Evolutionary conservation across 2,888 invertebrate species (phyloP).

Genomic region (Epicampocera succincta): DNA sequence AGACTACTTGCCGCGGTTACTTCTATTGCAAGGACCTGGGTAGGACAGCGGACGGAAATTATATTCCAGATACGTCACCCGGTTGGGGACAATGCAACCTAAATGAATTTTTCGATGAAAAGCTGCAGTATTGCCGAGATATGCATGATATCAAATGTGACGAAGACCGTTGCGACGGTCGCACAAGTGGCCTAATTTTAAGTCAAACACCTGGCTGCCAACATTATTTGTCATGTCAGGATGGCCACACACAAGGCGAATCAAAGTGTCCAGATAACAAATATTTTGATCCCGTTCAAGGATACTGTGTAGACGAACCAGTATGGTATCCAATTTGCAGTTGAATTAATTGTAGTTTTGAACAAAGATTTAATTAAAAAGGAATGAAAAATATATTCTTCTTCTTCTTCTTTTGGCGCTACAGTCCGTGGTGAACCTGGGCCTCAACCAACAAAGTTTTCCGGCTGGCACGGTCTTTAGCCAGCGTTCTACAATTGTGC

Average conservation of each 20-base stretch:
- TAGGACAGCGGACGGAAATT: not conserved
- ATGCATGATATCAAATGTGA: conserved; percentile 72
- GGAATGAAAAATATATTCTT: no score
- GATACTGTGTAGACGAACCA: conserved; percentile 69
- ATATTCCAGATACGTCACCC: conserved; percentile 73
- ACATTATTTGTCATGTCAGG: conserved; percentile 73
- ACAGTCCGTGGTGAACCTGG: no score
- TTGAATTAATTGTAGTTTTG: not conserved
- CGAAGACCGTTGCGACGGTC: conserved; percentile 77
- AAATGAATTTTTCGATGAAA: conserved; percentile 73
- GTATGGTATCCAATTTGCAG: conserved; percentile 71
- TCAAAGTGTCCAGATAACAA: conserved; percentile 72
- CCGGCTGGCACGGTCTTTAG: no score
- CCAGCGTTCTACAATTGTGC: no score
- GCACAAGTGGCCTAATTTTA: conserved; percentile 69
- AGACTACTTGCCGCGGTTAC: conserved; percentile 77
- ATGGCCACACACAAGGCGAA: conserved; percentile 70
- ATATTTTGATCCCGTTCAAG: conserved; percentile 72
- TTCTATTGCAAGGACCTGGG: conserved; percentile 75
- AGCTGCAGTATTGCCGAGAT: conserved; percentile 68
- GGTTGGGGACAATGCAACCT: conserved; percentile 72
- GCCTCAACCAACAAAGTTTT: no score
- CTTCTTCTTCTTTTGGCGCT: no score
- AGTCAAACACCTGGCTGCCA: conserved; percentile 74
- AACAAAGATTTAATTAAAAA: no score